These are phyloP conservation scores for Rhyacichthys aspro DNA, from an alignment of 2,797 vertebrate genomes.

Conservation along the genomic window DNA sequence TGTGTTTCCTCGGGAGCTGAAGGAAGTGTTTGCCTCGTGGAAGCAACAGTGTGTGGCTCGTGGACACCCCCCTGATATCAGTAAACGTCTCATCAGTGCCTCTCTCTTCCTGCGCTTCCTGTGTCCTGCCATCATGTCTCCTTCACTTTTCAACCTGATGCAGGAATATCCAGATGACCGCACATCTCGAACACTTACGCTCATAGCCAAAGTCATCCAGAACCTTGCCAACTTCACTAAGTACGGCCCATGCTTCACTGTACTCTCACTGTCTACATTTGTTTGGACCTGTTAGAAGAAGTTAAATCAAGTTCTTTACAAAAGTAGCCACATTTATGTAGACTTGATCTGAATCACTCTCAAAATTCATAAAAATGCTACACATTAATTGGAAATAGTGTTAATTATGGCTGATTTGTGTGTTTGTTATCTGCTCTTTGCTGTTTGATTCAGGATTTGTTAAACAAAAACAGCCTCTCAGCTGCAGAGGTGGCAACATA, in stretches of 20 bases:
- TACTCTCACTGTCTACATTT: too few species aligned
- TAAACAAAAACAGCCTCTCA: too few species aligned
- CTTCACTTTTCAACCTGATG: conserved; percentile 94
- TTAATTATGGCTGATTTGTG: too few species aligned
- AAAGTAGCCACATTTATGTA: not conserved
- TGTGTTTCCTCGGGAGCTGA: conserved; percentile 94
- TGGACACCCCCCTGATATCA: conserved; percentile 91
- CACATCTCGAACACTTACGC: conserved; percentile 91
- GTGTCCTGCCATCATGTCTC: conserved; percentile 97
- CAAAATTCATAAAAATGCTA: too few species aligned
- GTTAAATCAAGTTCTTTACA: too few species aligned
- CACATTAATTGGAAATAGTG: too few species aligned
- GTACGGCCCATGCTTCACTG: conserved; percentile 76
- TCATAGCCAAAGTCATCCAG: conserved; percentile 98
- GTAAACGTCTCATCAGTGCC: conserved; percentile 92
- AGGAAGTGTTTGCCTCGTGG: conserved; percentile 96
- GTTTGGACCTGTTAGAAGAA: too few species aligned
- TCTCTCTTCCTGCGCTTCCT: conserved; percentile 96
- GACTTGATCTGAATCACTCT: not conserved
- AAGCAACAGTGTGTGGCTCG: conserved; percentile 92
- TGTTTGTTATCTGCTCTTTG: too few species aligned
- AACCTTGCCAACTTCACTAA: conserved; percentile 97
- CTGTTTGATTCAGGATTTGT: too few species aligned
- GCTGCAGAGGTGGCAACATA: too few species aligned
- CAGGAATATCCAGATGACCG: conserved; percentile 95